Percentiles rank a stretch among this genome's conserved stretches.
Evolutionary conservation across 2,888 invertebrate genomes (phyloP).

Genomic region (Eupithecia dodoneata): DNA sequence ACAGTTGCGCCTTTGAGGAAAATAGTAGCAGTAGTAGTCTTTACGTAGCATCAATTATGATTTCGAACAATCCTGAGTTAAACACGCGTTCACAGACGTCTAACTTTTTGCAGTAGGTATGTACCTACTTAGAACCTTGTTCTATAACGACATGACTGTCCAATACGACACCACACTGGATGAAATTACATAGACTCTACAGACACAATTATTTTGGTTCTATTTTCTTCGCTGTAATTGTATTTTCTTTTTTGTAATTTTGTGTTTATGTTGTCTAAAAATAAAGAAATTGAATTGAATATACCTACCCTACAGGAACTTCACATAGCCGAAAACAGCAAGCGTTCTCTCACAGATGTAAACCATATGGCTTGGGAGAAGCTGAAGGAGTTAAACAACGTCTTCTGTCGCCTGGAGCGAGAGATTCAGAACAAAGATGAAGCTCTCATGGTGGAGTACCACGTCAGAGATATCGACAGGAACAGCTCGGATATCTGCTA

Average conservation of each 20-base stretch:
- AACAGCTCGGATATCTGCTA: constrained; percentile 91
- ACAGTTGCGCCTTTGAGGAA: neutral
- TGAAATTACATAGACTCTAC: too few species aligned
- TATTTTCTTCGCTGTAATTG: too few species aligned
- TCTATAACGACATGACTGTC: neutral
- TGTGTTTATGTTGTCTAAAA: too few species aligned
- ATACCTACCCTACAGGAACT: constrained; percentile 68
- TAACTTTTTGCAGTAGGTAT: neutral
- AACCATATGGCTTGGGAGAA: constrained; percentile 90
- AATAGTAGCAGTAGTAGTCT: neutral
- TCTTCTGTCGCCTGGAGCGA: constrained; percentile 87
- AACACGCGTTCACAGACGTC: too few species aligned
- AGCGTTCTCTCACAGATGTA: constrained; percentile 72
- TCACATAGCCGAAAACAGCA: constrained; percentile 77
- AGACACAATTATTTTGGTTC: too few species aligned
- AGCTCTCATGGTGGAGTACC: constrained; percentile 88
- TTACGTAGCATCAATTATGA: neutral
- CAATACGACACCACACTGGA: too few species aligned
- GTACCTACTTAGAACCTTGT: neutral
- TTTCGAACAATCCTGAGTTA: too few species aligned
- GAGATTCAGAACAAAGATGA: constrained; percentile 93
- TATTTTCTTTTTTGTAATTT: too few species aligned
- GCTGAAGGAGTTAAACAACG: constrained; percentile 89
- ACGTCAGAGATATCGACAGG: constrained; percentile 89
- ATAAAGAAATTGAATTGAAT: too few species aligned